Base-by-base conservation (phyloP, 2,888 invertebrate species). In the Baccha elongata region DNA sequence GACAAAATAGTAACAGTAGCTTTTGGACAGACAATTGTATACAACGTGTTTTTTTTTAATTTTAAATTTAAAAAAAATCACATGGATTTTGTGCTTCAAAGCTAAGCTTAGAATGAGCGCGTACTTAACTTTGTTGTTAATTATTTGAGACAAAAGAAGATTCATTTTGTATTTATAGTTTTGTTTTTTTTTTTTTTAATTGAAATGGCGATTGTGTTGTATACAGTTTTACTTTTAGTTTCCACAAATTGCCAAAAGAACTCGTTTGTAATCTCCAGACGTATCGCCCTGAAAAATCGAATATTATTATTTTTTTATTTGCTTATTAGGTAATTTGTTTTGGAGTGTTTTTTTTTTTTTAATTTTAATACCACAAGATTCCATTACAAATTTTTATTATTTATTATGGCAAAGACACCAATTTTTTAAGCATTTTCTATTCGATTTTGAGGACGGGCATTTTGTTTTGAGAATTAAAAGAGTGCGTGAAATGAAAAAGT, bases 181-280 rank as follows among this genome's bases (percentile, higher is more conserved):
- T n/a, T 46, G 29, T 32, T 79, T 46, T 62, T 19, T 46, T 81
- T 65, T 23, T 32, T 46, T 46, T 46, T 37, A 23, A 44, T 67
- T 73, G 55, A 68, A 72, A 65, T 79, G 79, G 68, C 74, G 64
- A 80, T 60, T 62, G 53, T 67, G 52, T 78, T 64, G 32, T 76
- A 69, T 21, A 58, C 50, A 26, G 7, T 53, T 78, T 75, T 86
- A 71, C 46, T 62, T 84, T 87, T 90, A 90, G 88, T 86, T 88
- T 89, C 90, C 95, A 91, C 96, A 93, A 91, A 97, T 92, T 88
- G 96, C 95, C 91, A 97, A 93, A 90, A 98, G 94, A 89, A 96
- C 94, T 92, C 95, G 95, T 93, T 95, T 97, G 94, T 97, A 98
- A 93, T 97, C 96, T 88, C 97, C 97, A 89, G 96, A 96, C 86